These are phyloP conservation scores for Labroides dimidiatus DNA, from an alignment of 2,797 vertebrate genomes.

Conservation along the genomic window DNA sequence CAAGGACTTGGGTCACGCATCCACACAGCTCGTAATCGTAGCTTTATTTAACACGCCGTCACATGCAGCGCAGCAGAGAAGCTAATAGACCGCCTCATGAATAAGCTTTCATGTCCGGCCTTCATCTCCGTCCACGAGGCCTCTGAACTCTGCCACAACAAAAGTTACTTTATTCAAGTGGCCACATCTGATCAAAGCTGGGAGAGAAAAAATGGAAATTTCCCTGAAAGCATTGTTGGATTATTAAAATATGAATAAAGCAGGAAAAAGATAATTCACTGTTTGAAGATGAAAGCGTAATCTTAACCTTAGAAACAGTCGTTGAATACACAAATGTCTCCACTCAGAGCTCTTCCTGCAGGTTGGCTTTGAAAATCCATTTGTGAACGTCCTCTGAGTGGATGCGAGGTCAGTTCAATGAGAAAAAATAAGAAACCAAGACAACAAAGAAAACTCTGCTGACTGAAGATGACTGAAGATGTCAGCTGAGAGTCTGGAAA, in stretches of 20 bases:
- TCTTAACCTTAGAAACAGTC: not conserved
- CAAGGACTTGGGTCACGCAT: no score
- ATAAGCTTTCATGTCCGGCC: not conserved
- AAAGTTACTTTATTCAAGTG: not conserved
- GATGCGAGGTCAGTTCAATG: no score
- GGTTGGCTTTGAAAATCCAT: not conserved
- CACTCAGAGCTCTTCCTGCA: not conserved
- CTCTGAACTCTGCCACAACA: slow-evolving; percentile 7
- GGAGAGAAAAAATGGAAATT: not conserved
- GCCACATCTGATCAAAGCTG: not conserved
- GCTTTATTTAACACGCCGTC: no score
- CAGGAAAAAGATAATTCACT: not conserved
- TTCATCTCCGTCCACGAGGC: not conserved
- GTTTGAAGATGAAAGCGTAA: not conserved
- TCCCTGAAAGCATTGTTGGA: not conserved
- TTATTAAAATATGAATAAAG: not conserved
- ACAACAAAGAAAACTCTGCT: not conserved
- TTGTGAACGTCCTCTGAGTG: not conserved
- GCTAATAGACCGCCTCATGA: not conserved
- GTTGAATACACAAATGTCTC: not conserved
- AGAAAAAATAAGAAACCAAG: no score
- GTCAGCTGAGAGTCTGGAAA: no score
- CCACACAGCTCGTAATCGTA: no score
- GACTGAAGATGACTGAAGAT: not conserved
- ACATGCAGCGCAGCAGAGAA: no score